These are phyloP conservation scores for Dicrurus megarhynchus DNA, from an alignment of 2,113 vertebrate genomes.

Conservation along the genomic window DNA sequence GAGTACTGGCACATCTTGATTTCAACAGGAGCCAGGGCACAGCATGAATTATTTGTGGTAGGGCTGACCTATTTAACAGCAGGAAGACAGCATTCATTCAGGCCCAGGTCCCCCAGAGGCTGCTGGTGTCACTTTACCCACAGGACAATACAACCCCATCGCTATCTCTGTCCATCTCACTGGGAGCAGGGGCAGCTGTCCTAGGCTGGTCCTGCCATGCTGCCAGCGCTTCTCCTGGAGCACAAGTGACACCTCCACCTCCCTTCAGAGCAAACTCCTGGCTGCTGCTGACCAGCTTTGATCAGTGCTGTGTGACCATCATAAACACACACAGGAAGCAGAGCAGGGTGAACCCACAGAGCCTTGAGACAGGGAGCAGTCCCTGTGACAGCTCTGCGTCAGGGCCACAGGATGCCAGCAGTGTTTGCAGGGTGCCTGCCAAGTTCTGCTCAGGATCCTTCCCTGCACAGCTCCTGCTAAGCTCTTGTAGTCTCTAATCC, in stretches of 20 bases:
- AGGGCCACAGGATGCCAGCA: background rate
- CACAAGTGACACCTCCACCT: background rate
- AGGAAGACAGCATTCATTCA: conserved; percentile 25
- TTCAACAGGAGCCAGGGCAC: background rate
- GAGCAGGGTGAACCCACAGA: background rate
- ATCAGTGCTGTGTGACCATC: background rate
- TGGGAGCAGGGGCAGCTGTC: background rate
- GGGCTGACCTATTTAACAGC: conserved; percentile 34
- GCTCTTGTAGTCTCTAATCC: background rate
- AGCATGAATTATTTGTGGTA: conserved; percentile 55
- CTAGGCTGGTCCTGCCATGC: background rate
- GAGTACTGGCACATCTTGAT: background rate
- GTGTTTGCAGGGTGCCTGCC: background rate
- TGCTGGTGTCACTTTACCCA: conserved; percentile 13
- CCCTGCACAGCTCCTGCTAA: background rate
- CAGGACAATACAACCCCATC: background rate
- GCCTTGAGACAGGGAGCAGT: background rate
- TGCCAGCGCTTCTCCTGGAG: background rate
- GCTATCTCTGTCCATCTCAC: background rate
- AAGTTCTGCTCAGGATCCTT: background rate
- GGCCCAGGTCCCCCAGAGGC: background rate
- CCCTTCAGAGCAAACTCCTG: background rate
- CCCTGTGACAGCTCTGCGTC: background rate
- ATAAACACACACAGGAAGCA: rapidly evolving
- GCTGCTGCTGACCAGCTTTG: background rate